A percentile compares a stretch with the other conserved stretches of the same genome.
Evolutionary conservation across 2,797 vertebrate species (phyloP).

Genomic region (Typhlichthys subterraneus): DNA sequence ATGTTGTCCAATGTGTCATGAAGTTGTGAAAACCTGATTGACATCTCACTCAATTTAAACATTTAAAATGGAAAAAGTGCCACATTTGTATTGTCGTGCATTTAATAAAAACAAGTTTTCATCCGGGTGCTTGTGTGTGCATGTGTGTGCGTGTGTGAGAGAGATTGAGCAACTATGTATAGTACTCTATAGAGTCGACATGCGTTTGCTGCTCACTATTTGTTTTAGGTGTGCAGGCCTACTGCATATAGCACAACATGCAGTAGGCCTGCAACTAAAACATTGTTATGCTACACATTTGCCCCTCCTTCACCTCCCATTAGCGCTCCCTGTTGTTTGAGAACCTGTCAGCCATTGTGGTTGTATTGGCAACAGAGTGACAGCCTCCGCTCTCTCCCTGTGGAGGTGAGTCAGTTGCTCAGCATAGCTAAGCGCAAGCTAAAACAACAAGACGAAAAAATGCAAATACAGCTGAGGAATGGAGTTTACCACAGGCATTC

Average conservation of each 20-base stretch:
- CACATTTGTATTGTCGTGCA: too few relatives aligned
- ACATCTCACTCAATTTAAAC: too few relatives aligned
- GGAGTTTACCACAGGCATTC: conserved; percentile 36
- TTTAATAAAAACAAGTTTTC: background rate
- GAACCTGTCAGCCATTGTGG: conserved; percentile 52
- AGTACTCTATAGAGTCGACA: too few relatives aligned
- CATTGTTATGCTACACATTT: too few relatives aligned
- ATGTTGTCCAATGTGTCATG: background rate
- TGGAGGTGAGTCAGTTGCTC: conserved; percentile 24
- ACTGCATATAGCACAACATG: too few relatives aligned
- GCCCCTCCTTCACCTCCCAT: background rate
- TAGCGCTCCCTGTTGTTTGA: conserved; percentile 43
- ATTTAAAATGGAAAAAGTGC: too few relatives aligned
- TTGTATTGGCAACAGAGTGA: conserved; percentile 40
- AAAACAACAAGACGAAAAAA: conserved; percentile 75
- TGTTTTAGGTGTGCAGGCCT: background rate
- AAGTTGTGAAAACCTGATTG: conserved; percentile 11
- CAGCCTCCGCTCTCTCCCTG: conserved; percentile 33
- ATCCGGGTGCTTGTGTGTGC: conserved; percentile 3
- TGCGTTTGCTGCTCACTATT: conserved; percentile 6
- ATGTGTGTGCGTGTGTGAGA: conserved; percentile 5
- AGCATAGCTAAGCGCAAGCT: conserved; percentile 61
- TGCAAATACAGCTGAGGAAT: conserved; percentile 61
- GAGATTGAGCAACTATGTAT: background rate
- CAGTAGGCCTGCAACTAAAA: too few relatives aligned